Base-by-base conservation (phyloP, 2,888 invertebrate species). In the Rhingia rostrata region DNA sequence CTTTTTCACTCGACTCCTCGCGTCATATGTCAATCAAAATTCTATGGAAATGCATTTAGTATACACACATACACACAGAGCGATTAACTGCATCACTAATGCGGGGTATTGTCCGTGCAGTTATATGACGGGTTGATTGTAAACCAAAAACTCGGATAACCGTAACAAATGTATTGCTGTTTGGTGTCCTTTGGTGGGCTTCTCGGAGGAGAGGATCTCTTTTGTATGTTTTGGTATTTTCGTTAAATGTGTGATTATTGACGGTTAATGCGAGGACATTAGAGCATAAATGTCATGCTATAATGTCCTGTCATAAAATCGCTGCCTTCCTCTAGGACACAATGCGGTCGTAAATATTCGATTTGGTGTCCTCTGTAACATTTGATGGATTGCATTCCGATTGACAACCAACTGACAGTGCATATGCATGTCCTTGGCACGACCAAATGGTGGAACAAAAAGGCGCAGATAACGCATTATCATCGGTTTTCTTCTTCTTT, bases 191-290 rank as follows among this genome's bases (percentile, higher is more conserved):
- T 73, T 67, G 53, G 22, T 37, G 2, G 14, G 39, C 10, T 14
- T 35, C 30, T 30, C 63, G 53, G 32, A 49, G 49, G 22, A 41
- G 54, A 64, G 39, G 33, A 35, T 3, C 9, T 41, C 22, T 47
- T 35, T 7, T 58, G 33, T 43, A 47, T 53, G 32, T 56, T 37
- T 69, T 74, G 35, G 61, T 67, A 51, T 63, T 70, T 64, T 74
- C 30, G 56, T 61, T 67, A 74, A 81, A 81, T 82, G 77, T 60
- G 82, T 82, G 82, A 82, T 82, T 82, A 82, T 82, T 82, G 72
- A 82, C 72, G 82, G 82, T 78, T 72, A 82, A 82, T 78, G 53
- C 72, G 64, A 72, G 78, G 72, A 66, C 43, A 66, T 82, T 78
- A 72, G 66, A 61, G 61, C 10, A 53, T 61, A 61, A 82, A 70